Evolutionary conservation across 2,113 vertebrate species (phyloP).

Genomic region (Cheirogaleus medius): DNA sequence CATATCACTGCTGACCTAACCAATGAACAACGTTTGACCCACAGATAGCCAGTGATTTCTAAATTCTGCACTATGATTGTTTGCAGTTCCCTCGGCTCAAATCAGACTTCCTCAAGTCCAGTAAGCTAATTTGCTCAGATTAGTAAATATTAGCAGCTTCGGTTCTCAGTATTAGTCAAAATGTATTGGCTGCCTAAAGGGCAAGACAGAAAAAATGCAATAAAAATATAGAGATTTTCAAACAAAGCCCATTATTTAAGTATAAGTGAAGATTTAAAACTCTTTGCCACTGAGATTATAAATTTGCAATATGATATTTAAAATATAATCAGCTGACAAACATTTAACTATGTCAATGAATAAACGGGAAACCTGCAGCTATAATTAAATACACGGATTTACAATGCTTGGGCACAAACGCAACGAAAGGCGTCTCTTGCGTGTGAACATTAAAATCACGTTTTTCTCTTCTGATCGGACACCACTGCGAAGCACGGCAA

Average conservation of each 20-base stretch:
- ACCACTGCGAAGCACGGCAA: conserved; percentile 48
- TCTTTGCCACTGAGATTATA: not conserved
- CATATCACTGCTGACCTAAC: not conserved
- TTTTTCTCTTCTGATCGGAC: conserved; percentile 47
- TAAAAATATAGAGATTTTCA: conserved; percentile 11
- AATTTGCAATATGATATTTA: not conserved
- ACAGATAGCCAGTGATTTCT: not conserved
- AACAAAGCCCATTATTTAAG: not conserved
- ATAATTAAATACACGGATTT: not conserved
- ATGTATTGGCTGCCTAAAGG: not conserved
- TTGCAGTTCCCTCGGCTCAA: not conserved
- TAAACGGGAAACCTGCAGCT: not conserved
- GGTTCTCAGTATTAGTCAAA: not conserved
- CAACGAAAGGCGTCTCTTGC: not conserved
- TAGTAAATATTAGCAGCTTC: conserved; percentile 16
- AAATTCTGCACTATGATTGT: not conserved
- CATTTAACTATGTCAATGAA: not conserved
- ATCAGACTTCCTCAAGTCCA: not conserved
- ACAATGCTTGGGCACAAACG: not conserved
- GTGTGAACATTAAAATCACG: not conserved
- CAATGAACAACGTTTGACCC: conserved; percentile 20
- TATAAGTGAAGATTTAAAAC: not conserved
- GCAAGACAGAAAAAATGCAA: not conserved
- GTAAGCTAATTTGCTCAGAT: not conserved
- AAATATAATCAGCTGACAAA: conserved; percentile 30